Evolutionary conservation across 2,797 vertebrate genomes (phyloP).

Genomic region (Squalus acanthias): DNA sequence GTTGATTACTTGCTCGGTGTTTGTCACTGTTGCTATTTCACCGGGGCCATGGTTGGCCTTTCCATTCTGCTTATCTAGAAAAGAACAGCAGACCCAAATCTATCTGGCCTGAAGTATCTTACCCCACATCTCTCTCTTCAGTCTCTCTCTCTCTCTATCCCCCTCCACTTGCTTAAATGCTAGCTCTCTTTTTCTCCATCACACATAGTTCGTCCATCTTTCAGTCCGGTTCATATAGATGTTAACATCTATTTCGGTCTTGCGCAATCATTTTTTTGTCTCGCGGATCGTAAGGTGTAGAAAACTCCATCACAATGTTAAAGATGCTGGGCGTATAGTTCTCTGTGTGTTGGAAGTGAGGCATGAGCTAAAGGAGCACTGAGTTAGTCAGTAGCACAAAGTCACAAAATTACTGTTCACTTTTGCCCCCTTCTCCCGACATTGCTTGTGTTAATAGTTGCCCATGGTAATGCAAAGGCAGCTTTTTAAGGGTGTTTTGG

Average conservation of each 20-base stretch:
- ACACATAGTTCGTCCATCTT: not conserved
- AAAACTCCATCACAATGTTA: not conserved
- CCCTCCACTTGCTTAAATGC: not conserved
- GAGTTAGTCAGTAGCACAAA: not conserved
- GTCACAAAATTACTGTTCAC: not conserved
- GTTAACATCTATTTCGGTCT: not conserved
- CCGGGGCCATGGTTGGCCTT: not conserved
- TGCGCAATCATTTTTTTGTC: not conserved
- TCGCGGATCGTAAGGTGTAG: not conserved
- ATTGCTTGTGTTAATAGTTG: not conserved
- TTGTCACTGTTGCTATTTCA: not conserved
- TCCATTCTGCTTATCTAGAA: not conserved
- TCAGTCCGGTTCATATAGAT: not conserved
- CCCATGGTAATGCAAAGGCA: not conserved
- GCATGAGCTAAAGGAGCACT: not conserved
- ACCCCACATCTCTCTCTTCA: not conserved
- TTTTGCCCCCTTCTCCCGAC: not conserved
- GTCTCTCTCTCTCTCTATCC: not conserved
- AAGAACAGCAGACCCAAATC: not conserved
- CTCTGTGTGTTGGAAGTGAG: not conserved
- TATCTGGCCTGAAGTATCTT: not conserved
- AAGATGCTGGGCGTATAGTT: not conserved
- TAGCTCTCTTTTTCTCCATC: not conserved
- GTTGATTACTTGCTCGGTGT: not conserved
- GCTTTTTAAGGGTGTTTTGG: not conserved